A percentile compares a stretch with the other conserved stretches of the same genome.
phyloP scores from a whole-genome alignment of 2,113 vertebrate species.

The Pedetes capensis region DNA sequence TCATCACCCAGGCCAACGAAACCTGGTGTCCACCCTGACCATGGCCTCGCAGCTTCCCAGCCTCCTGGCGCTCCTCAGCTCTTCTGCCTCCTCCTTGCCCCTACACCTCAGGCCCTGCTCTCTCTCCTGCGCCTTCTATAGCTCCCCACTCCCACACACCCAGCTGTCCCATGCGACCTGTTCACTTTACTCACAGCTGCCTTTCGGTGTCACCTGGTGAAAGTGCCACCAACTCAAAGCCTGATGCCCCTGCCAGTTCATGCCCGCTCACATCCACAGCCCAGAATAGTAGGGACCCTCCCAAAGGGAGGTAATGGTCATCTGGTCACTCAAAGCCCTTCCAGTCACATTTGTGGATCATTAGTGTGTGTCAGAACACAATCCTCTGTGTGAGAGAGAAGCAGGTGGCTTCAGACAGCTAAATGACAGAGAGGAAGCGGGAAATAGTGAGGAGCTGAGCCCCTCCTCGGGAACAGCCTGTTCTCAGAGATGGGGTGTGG shows the following conservation, averaged over 20 bases:
- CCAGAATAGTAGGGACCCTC: background rate
- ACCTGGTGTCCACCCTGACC: background rate
- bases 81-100: background rate
- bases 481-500: background rate
- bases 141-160: background rate
- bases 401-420: background rate
- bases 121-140: background rate
- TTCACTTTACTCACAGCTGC: background rate
- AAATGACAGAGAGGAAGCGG: background rate
- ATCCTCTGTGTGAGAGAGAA: background rate
- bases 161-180: background rate
- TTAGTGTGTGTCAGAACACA: background rate
- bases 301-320: background rate
- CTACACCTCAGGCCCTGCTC: too few species aligned
- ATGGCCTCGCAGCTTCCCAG: rapidly evolving
- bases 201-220: background rate
- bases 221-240: too few species aligned
- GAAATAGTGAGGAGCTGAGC: background rate
- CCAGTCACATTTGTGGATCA: background rate
- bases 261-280: background rate
- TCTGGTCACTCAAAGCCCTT: too few species aligned
- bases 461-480: background rate
- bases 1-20: background rate
- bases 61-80: rapidly evolving
- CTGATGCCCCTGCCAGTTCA: background rate